phyloP scores from a whole-genome alignment of 2,888 invertebrate species.

The Arenicola marina region DNA sequence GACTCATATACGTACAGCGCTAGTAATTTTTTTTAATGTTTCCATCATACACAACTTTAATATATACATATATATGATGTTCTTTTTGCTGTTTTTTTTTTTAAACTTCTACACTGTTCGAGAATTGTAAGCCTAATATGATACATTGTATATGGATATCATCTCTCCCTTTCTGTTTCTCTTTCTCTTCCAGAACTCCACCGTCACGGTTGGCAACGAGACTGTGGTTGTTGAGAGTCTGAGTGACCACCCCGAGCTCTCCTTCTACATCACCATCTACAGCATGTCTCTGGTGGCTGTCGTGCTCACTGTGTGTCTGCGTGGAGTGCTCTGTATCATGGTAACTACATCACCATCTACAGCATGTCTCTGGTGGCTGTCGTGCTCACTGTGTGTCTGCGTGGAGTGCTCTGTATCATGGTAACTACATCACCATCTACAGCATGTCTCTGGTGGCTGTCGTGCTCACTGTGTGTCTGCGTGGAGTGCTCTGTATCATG shows the following conservation, averaged over 20 bases:
- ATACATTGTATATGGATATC: too few relatives aligned
- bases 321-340: constrained; percentile 67
- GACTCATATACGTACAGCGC: too few relatives aligned
- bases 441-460: constrained; percentile 64
- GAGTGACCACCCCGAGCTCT: constrained; percentile 64
- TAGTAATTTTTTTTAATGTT: too few relatives aligned
- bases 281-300: constrained; percentile 64
- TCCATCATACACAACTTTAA: too few relatives aligned
- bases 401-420: constrained; percentile 67
- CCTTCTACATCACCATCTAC: constrained; percentile 66
- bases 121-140: too few relatives aligned
- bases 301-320: constrained; percentile 64
- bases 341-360: constrained; percentile 62
- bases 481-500: constrained; percentile 67
- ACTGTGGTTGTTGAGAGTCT: constrained; percentile 45
- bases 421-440: constrained; percentile 62
- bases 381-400: constrained; percentile 64
- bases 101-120: too few relatives aligned
- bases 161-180: too few relatives aligned
- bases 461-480: constrained; percentile 64
- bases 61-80: too few relatives aligned
- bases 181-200: background rate
- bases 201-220: background rate
- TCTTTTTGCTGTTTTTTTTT: too few relatives aligned
- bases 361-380: constrained; percentile 64